A percentile compares a stretch with the other conserved stretches of the same genome.
Evolutionary conservation across 2,888 invertebrate species (phyloP).

Genomic region (Portevinia maculata): DNA sequence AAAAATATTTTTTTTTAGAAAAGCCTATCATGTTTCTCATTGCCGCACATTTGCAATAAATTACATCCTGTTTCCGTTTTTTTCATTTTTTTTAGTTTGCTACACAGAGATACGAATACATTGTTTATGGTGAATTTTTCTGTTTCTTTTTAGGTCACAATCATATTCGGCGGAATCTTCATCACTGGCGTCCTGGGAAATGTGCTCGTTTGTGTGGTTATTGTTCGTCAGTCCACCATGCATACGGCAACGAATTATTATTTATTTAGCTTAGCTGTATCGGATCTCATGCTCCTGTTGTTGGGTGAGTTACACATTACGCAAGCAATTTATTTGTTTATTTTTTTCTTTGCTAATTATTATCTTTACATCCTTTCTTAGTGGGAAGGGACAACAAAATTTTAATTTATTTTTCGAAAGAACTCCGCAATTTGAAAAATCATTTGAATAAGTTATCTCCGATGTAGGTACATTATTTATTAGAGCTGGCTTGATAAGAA

Average conservation of each 20-base stretch:
- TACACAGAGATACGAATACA: constrained; percentile 2
- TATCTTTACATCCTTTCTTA: neutral
- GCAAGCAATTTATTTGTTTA: constrained; percentile 2
- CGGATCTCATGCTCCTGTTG: constrained; percentile 91
- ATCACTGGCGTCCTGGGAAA: constrained; percentile 93
- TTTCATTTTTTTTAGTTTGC: constrained; percentile 26
- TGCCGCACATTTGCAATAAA: constrained; percentile 63
- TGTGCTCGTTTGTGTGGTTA: constrained; percentile 92
- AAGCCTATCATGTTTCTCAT: constrained; percentile 27
- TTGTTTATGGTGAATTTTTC: constrained; percentile 72
- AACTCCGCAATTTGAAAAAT: neutral
- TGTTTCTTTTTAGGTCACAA: constrained; percentile 84
- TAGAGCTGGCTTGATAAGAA: no score
- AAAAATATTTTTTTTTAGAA: constrained; percentile 46
- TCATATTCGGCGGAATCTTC: constrained; percentile 90
- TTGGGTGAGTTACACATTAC: constrained; percentile 87
- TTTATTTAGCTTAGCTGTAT: constrained; percentile 93
- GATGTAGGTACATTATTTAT: neutral
- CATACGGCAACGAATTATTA: constrained; percentile 97
- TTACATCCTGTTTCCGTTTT: constrained; percentile 57
- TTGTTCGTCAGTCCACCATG: constrained; percentile 90
- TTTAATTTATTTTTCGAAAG: neutral
- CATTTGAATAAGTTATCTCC: neutral
- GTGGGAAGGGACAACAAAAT: neutral
- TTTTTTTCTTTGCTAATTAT: neutral